Percentiles rank a stretch among this genome's conserved stretches.
phyloP scores from a whole-genome alignment of 2,113 vertebrate species.

The Takifugu flavidus region DNA sequence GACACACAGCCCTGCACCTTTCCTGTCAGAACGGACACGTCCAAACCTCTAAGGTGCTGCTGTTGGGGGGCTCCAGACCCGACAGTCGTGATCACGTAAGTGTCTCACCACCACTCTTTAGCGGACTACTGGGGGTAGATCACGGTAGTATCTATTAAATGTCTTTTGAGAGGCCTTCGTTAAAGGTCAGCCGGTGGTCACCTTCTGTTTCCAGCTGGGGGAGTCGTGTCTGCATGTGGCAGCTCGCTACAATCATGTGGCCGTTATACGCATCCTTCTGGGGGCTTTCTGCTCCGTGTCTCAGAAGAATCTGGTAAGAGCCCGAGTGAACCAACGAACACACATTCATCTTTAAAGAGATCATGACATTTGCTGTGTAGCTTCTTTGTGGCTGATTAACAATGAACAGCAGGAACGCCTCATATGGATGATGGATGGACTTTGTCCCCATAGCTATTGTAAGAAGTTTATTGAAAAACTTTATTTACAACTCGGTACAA shows the following conservation, averaged over 20 bases:
- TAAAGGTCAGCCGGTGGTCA: not conserved
- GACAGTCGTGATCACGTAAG: conserved; percentile 90
- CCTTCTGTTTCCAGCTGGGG: conserved; percentile 80
- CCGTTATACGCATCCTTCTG: conserved; percentile 88
- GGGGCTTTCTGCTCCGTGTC: conserved; percentile 93
- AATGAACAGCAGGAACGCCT: no score
- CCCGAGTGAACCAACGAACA: not conserved
- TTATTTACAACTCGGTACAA: no score
- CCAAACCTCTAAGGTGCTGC: conserved; percentile 86
- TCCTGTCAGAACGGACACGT: conserved; percentile 95
- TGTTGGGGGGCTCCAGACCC: conserved; percentile 89
- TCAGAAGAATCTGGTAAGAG: conserved; percentile 92
- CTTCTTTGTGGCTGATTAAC: no score
- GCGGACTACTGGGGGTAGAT: no score
- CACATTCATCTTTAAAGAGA: not conserved
- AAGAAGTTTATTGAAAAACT: no score
- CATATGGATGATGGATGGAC: no score
- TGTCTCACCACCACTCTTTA: not conserved
- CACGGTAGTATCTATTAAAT: no score
- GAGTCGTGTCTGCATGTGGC: conserved; percentile 94
- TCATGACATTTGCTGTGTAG: no score
- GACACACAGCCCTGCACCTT: conserved; percentile 92
- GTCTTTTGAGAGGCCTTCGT: not conserved
- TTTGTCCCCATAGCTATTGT: no score
- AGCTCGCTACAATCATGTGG: conserved; percentile 92